phyloP scores from a whole-genome alignment of 37 sponge, comb jelly and placozoan species.

The Spongia lamella region DNA sequence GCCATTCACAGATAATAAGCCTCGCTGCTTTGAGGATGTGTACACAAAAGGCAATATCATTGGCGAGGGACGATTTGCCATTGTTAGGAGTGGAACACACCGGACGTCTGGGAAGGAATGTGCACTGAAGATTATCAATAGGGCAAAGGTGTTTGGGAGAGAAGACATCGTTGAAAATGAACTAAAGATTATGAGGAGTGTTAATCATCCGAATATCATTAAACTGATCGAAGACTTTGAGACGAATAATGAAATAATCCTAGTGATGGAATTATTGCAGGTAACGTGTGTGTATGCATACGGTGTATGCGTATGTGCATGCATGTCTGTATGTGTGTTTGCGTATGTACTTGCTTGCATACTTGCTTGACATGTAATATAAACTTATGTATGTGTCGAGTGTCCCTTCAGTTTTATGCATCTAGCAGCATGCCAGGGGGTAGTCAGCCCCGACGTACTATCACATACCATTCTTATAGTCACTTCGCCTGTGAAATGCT shows the following conservation, averaged over 20 bases:
- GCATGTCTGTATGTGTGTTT: too few species aligned
- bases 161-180: conserved; percentile 67
- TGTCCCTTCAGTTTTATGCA: too few species aligned
- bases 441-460: too few species aligned
- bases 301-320: too few species aligned
- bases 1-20: too few species aligned
- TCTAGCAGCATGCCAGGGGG: too few species aligned
- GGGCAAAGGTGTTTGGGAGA: conserved; percentile 49
- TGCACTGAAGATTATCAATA: conserved; percentile 60
- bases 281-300: conserved; percentile 3
- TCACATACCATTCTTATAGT: too few species aligned
- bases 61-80: conserved; percentile 49
- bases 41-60: conserved; percentile 37
- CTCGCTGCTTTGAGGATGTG: not conserved
- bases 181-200: conserved; percentile 46
- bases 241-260: conserved; percentile 17
- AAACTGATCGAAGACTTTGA: conserved; percentile 71
- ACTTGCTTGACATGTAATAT: too few species aligned
- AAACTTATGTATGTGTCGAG: too few species aligned
- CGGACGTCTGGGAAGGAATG: conserved; percentile 26
- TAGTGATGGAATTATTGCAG: conserved; percentile 66
- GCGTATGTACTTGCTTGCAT: too few species aligned
- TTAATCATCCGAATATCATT: conserved; percentile 70
- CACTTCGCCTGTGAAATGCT: too few species aligned
- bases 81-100: conserved; percentile 19